Conservation (phyloP, 2,113 vertebrate genomes). For the Picathartes gymnocephalus region DNA sequence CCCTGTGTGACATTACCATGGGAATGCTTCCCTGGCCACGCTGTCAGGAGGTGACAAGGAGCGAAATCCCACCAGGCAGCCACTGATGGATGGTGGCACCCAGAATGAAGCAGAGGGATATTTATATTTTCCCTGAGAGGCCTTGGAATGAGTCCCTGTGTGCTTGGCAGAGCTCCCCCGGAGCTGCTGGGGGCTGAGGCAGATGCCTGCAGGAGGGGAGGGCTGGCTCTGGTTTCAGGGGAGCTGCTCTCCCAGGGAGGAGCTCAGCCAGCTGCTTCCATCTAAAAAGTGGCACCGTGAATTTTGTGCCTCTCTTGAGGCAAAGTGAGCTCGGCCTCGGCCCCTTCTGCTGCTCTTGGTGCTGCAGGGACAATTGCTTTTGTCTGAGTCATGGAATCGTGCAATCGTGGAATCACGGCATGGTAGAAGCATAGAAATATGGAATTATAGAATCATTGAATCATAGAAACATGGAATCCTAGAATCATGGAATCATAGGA, state of each 20-base stretch:
- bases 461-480: background rate
- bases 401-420: too few relatives aligned
- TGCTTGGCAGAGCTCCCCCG: background rate
- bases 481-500: background rate
- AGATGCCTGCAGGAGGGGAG: background rate
- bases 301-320: background rate
- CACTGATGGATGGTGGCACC: constrained; percentile 18
- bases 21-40: background rate
- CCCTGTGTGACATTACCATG: background rate
- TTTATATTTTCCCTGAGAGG: background rate
- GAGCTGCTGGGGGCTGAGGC: background rate
- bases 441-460: accelerated
- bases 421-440: background rate
- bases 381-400: background rate
- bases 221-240: background rate
- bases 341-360: too few relatives aligned
- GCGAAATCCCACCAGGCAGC: background rate
- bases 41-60: background rate
- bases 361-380: background rate
- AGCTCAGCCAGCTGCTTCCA: background rate
- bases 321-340: background rate
- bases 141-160: background rate
- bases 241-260: background rate
- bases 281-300: background rate
- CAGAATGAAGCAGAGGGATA: constrained; percentile 29